These are phyloP conservation scores for Lepilemur ruficaudatus DNA, from an alignment of 2,797 vertebrate species.

Conservation along the genomic window DNA sequence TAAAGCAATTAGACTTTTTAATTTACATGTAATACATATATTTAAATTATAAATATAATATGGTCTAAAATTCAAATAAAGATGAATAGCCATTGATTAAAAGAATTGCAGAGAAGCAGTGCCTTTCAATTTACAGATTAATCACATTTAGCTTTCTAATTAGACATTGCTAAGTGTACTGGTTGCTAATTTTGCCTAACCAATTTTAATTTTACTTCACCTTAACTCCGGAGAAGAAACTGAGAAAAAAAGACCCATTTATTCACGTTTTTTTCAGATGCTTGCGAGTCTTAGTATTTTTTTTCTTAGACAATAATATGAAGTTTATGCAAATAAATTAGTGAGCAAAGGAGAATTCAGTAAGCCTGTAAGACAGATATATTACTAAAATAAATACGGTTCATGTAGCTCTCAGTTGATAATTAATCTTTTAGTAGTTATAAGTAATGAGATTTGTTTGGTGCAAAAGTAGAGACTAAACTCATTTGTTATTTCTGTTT, in stretches of 20 bases:
- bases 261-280: slow-evolving; percentile 28
- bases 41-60: slow-evolving; percentile 37
- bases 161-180: slow-evolving; percentile 57
- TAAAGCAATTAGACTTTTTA: slow-evolving; percentile 10
- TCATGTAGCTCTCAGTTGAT: slow-evolving; percentile 50
- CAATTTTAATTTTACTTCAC: slow-evolving; percentile 64
- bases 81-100: slow-evolving; percentile 54
- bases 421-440: slow-evolving; percentile 73
- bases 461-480: slow-evolving; percentile 41
- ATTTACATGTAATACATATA: background rate
- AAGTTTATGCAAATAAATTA: slow-evolving; percentile 66
- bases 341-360: slow-evolving; percentile 46
- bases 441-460: slow-evolving; percentile 51
- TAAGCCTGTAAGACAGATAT: slow-evolving; percentile 53
- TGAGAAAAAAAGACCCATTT: background rate
- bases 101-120: slow-evolving; percentile 47
- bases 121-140: slow-evolving; percentile 64
- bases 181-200: slow-evolving; percentile 58
- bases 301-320: slow-evolving; percentile 59
- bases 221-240: slow-evolving; percentile 40
- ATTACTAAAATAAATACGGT: slow-evolving; percentile 73
- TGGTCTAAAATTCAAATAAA: slow-evolving; percentile 52
- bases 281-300: slow-evolving; percentile 29
- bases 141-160: slow-evolving; percentile 68
- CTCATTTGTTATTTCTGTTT: slow-evolving; percentile 60